Conservation (phyloP, 2,113 vertebrate species). For the Strix uralensis region DNA sequence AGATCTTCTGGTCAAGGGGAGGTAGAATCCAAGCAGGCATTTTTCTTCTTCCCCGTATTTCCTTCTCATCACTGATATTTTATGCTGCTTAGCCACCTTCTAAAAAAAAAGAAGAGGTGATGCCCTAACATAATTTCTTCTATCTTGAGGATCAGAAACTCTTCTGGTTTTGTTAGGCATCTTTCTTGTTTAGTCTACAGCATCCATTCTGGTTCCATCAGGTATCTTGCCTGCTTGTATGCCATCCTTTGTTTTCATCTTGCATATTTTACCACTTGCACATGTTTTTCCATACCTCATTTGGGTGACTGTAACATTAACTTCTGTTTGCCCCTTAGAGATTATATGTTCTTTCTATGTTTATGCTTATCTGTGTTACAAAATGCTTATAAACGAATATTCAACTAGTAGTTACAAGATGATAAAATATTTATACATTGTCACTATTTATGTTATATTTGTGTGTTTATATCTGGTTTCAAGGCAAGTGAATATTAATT, state of each 20-base stretch:
- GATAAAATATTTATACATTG: not conserved
- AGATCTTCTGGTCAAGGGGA: not conserved
- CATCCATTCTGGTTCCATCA: not conserved
- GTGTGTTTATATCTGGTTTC: not conserved
- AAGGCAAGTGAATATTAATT: not conserved
- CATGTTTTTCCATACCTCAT: rapidly evolving
- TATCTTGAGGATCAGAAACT: not conserved
- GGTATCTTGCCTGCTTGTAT: not conserved
- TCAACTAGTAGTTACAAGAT: not conserved
- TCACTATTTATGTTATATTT: not conserved
- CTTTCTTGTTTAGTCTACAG: not conserved
- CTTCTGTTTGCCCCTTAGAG: not conserved
- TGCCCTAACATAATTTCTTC: rapidly evolving
- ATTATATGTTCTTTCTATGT: not conserved
- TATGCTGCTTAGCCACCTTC: not conserved
- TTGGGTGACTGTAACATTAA: not conserved
- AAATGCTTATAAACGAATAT: not conserved
- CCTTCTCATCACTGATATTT: not conserved
- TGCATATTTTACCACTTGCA: not conserved
- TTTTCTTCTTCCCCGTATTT: not conserved
- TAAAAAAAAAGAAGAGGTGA: not conserved
- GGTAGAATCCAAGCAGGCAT: not conserved
- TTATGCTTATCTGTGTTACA: not conserved
- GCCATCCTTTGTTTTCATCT: not conserved
- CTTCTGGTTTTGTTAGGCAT: not conserved